Evolutionary conservation across 2,888 invertebrate species (phyloP).

Genomic region (Heliconius ethilla): DNA sequence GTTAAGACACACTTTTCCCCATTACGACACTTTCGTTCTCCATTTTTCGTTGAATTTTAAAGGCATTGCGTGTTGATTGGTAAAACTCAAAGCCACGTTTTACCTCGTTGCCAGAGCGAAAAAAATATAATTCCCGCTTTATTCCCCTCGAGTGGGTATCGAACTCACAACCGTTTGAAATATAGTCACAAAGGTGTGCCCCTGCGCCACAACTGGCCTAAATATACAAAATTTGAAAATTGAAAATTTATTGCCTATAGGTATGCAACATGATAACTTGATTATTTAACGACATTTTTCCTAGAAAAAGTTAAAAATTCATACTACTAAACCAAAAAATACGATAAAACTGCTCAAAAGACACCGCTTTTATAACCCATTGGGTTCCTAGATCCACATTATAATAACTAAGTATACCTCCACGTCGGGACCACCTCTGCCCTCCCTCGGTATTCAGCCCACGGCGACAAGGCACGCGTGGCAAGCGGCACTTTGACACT

Average conservation of each 20-base stretch:
- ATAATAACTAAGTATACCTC: conserved; percentile 21
- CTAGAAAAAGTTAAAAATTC: background rate
- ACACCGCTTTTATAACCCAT: background rate
- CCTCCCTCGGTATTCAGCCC: conserved; percentile 39
- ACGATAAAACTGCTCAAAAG: background rate
- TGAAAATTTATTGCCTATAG: background rate
- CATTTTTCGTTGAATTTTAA: too few relatives aligned
- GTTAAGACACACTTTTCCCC: too few relatives aligned
- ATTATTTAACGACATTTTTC: too few relatives aligned
- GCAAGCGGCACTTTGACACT: conserved; percentile 44
- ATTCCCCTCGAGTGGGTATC: background rate
- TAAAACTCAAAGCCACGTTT: too few relatives aligned
- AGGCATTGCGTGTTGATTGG: too few relatives aligned
- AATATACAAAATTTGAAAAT: too few relatives aligned
- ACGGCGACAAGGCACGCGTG: conserved; percentile 40
- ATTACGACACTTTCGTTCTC: background rate
- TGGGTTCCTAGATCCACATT: background rate
- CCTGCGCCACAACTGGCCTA: background rate
- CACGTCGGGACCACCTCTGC: conserved; percentile 38
- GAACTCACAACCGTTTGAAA: background rate
- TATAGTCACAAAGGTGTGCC: background rate
- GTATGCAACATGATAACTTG: too few relatives aligned
- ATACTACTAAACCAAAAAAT: background rate
- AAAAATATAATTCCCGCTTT: background rate
- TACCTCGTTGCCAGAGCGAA: background rate